Percentiles rank a stretch among this genome's conserved stretches.
Conservation (phyloP, 2,888 invertebrate species). For the Lysandra bellargus region DNA sequence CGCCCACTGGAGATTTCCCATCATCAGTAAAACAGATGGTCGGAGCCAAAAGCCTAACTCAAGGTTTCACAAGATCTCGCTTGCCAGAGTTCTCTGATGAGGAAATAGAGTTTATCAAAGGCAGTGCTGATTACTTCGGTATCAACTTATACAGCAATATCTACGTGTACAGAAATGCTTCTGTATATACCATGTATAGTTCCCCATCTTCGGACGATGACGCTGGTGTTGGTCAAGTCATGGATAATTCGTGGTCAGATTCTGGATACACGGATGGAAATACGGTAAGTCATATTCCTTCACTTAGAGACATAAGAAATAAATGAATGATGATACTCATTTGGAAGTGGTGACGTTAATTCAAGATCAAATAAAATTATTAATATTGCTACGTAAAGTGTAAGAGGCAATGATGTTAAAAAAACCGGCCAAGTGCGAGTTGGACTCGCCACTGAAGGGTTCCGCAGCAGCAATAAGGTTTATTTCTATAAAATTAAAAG, state of each 20-base stretch:
- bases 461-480: too few relatives aligned
- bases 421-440: too few relatives aligned
- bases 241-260: constrained; percentile 2
- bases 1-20: neutral
- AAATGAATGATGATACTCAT: too few relatives aligned
- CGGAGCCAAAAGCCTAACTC: neutral
- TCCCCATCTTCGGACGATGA: neutral
- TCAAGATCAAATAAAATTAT: too few relatives aligned
- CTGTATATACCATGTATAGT: neutral
- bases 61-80: neutral
- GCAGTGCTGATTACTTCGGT: neutral
- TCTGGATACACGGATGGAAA: neutral
- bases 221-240: neutral
- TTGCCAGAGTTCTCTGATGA: neutral
- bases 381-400: too few relatives aligned
- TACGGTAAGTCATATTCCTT: neutral
- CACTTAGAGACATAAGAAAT: too few relatives aligned
- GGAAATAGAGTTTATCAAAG: neutral
- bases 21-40: neutral
- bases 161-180: neutral
- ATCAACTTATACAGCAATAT: neutral
- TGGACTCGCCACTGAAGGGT: too few relatives aligned
- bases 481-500: too few relatives aligned
- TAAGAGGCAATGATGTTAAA: too few relatives aligned
- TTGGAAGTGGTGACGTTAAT: too few relatives aligned